phyloP scores from a whole-genome alignment of 1,140 invertebrate genomes.

The Uloborus diversus region DNA sequence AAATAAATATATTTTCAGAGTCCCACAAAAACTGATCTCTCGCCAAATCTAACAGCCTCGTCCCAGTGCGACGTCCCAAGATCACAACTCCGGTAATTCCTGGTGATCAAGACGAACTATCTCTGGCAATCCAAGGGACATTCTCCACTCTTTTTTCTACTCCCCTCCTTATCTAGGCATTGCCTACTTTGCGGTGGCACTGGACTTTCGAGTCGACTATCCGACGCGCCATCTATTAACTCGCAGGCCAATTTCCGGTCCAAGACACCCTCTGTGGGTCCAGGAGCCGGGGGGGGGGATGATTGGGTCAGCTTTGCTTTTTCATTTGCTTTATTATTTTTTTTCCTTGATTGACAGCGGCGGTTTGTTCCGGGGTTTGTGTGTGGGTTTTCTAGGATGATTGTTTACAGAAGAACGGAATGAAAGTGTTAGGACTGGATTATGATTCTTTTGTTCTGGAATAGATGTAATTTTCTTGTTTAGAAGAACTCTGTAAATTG shows the following conservation, averaged over 20 bases:
- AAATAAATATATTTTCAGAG: too few relatives aligned
- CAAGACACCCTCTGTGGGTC: constrained; percentile 16
- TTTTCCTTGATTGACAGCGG: constrained; percentile 32
- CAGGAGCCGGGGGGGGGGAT: not conserved
- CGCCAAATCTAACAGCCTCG: constrained; percentile 6
- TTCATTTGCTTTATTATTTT: constrained; percentile 14
- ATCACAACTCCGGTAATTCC: constrained; percentile 51
- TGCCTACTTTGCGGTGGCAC: constrained; percentile 49
- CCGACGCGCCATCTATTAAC: constrained; percentile 55
- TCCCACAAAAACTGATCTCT: too few relatives aligned
- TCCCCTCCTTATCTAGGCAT: constrained; percentile 34
- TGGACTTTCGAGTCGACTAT: constrained; percentile 23
- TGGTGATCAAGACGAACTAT: constrained; percentile 56
- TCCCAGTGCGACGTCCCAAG: constrained; percentile 12
- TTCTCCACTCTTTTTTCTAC: constrained; percentile 22
- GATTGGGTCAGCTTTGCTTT: not conserved
- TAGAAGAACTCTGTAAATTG: too few relatives aligned
- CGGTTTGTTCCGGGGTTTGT: constrained; percentile 29
- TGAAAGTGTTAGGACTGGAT: not conserved
- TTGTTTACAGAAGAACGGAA: not conserved
- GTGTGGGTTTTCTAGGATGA: not conserved
- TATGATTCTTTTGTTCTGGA: not conserved
- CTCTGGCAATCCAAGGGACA: constrained; percentile 42
- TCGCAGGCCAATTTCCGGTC: constrained; percentile 47
- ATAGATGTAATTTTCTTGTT: too few relatives aligned